phyloP scores from a whole-genome alignment of 92 coral and sea anemone genomes.

The Phymanthus crucifer region DNA sequence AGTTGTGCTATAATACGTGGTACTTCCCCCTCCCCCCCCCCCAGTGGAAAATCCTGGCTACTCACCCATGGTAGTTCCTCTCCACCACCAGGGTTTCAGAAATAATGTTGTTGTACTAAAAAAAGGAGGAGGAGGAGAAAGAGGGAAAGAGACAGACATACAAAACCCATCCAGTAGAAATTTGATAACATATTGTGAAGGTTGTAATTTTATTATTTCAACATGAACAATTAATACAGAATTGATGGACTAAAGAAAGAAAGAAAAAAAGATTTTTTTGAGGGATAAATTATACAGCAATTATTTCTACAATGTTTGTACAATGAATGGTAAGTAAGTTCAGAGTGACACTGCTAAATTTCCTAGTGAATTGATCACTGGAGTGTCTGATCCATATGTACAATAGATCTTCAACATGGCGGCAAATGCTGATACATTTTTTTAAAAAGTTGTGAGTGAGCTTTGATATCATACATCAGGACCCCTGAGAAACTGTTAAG shows the following conservation, averaged over 20 bases:
- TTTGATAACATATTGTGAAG: too few relatives aligned
- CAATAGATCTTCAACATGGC: neutral
- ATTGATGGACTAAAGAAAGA: neutral
- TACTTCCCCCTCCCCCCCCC: too few relatives aligned
- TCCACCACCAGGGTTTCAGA: too few relatives aligned
- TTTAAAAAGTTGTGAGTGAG: neutral
- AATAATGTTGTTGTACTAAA: too few relatives aligned
- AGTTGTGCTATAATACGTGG: too few relatives aligned
- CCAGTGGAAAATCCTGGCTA: too few relatives aligned
- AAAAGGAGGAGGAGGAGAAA: too few relatives aligned
- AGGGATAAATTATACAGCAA: neutral
- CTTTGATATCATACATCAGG: neutral
- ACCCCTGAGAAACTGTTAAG: conserved; percentile 3
- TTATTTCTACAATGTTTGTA: neutral
- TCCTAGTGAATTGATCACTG: neutral
- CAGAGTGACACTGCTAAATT: neutral
- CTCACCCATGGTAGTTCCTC: too few relatives aligned
- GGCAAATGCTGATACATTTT: neutral
- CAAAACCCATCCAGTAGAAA: too few relatives aligned
- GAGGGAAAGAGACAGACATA: too few relatives aligned
- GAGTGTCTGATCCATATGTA: neutral
- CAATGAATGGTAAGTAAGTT: neutral
- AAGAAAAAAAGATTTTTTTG: neutral
- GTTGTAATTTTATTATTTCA: too few relatives aligned
- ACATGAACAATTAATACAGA: neutral